phyloP scores from a whole-genome alignment of 2,797 vertebrate species.

The Pseudochromis fuscus region DNA sequence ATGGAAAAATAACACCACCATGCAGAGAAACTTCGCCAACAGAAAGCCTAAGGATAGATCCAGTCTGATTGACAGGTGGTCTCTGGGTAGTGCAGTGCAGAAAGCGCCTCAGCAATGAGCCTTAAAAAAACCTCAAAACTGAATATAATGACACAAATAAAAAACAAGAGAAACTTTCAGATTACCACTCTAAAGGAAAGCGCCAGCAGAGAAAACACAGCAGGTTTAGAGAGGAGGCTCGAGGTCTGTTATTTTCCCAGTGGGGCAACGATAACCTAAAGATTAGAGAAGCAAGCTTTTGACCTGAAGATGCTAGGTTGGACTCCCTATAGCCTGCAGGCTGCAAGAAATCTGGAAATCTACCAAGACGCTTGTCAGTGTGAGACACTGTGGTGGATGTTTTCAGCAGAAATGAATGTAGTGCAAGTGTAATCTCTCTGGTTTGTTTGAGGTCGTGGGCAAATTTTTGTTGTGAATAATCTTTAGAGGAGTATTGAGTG shows the following conservation, averaged over 20 bases:
- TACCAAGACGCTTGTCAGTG: not conserved
- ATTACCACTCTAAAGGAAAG: constrained; percentile 19
- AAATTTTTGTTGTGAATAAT: too few species aligned
- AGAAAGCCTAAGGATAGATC: too few species aligned
- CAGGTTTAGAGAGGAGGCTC: constrained; percentile 17
- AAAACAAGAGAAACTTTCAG: not conserved
- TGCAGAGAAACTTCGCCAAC: too few species aligned
- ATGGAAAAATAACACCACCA: too few species aligned
- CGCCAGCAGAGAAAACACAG: constrained; percentile 30
- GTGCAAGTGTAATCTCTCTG: not conserved
- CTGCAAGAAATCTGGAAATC: not conserved
- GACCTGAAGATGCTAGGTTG: constrained; percentile 13
- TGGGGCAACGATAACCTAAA: constrained; percentile 32
- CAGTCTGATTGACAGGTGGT: too few species aligned
- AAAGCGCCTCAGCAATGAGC: not conserved
- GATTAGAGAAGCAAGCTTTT: constrained; percentile 41
- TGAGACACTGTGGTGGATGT: not conserved
- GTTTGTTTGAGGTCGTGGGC: not conserved
- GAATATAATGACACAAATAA: not conserved
- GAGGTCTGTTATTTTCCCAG: constrained; percentile 58
- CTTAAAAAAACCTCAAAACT: not conserved
- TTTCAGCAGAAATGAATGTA: not conserved
- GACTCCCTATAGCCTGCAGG: constrained; percentile 11
- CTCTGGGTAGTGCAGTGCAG: not conserved
- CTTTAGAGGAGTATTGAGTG: too few species aligned